These are phyloP conservation scores for Agrilus planipennis DNA, from an alignment of 1,140 invertebrate species.

Conservation along the genomic window DNA sequence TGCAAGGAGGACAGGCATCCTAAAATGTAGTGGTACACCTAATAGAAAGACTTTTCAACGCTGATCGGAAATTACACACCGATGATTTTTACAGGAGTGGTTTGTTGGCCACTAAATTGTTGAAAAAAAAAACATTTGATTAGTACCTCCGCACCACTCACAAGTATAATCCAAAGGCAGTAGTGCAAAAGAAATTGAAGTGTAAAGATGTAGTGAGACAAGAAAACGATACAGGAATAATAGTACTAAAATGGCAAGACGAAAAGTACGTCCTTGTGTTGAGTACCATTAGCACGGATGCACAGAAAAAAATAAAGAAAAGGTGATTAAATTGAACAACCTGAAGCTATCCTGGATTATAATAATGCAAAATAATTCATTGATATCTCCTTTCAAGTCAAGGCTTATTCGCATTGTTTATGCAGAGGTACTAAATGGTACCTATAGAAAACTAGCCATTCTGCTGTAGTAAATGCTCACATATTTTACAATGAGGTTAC, in stretches of 20 bases:
- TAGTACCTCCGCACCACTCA: neutral
- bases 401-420: too few relatives aligned
- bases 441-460: too few relatives aligned
- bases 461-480: too few relatives aligned
- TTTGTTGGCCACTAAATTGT: neutral
- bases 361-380: too few relatives aligned
- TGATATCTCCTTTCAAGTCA: too few relatives aligned
- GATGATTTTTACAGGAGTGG: neutral
- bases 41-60: constrained; percentile 1
- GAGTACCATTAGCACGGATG: too few relatives aligned
- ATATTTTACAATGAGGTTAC: too few relatives aligned
- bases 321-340: too few relatives aligned
- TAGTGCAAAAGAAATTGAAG: neutral
- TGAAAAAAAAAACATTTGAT: constrained; percentile 1
- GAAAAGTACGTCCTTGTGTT: constrained; percentile 1
- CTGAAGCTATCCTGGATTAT: too few relatives aligned
- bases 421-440: too few relatives aligned
- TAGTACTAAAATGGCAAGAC: neutral
- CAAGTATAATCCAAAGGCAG: neutral
- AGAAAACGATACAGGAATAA: neutral
- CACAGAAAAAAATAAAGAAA: too few relatives aligned
- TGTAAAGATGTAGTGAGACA: neutral
- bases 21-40: neutral
- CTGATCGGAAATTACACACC: neutral
- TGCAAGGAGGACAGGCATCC: neutral